Conservation (phyloP, 2,888 invertebrate species). For the Erynnis tages region DNA sequence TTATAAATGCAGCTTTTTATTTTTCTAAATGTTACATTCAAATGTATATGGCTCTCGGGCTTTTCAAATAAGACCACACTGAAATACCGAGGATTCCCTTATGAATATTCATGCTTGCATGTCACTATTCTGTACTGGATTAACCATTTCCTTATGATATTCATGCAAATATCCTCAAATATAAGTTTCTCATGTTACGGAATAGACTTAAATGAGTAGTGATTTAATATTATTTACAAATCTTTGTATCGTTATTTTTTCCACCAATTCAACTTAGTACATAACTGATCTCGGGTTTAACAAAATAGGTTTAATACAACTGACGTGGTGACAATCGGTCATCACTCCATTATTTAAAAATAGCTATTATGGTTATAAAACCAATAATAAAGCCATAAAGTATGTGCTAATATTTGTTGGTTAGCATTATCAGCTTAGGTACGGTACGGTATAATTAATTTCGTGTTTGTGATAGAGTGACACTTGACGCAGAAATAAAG, state of each 20-base stretch:
- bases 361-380: background rate
- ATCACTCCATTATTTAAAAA: slow-evolving; percentile 1
- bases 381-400: background rate
- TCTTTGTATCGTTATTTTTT: no score
- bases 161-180: slow-evolving; percentile 1
- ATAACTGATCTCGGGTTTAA: no score
- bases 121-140: background rate
- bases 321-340: background rate
- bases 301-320: no score
- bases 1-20: no score
- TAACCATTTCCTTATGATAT: background rate
- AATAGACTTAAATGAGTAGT: no score
- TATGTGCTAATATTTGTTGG: background rate
- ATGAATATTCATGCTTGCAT: background rate
- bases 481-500: background rate
- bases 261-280: no score
- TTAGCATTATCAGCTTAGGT: background rate
- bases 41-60: no score
- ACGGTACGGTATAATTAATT: slow-evolving; percentile 3
- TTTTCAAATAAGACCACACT: background rate
- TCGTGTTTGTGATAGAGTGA: background rate
- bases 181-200: background rate
- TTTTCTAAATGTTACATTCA: no score
- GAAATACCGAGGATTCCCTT: background rate
- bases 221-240: no score